A percentile compares a stretch with the other conserved stretches of the same genome.
Conservation (phyloP, 2,888 invertebrate genomes). For the Agapostemon virescens region DNA sequence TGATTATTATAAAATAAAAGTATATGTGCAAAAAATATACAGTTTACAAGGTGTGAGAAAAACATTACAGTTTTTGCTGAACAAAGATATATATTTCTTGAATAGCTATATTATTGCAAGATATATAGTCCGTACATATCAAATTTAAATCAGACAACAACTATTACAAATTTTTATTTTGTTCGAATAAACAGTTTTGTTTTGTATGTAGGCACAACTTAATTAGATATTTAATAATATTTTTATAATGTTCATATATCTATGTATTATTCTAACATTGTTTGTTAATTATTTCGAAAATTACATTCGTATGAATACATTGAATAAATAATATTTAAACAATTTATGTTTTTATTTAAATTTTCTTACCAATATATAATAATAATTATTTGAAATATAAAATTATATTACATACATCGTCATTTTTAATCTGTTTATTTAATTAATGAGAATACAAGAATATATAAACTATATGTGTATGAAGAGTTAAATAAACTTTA, state of each 20-base stretch:
- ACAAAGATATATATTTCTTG: no score
- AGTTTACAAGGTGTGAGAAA: not conserved
- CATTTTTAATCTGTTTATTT: not conserved
- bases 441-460: not conserved
- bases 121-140: not conserved
- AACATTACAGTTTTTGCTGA: not conserved
- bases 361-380: not conserved
- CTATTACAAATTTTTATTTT: not conserved
- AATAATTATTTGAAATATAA: not conserved
- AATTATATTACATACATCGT: not conserved
- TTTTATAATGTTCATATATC: not conserved
- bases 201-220: not conserved
- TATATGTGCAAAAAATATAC: not conserved
- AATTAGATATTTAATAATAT: not conserved
- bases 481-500: no score
- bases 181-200: not conserved
- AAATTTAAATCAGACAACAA: not conserved
- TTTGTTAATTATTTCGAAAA: not conserved
- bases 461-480: not conserved
- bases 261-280: not conserved
- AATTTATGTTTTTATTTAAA: not conserved
- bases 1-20: not conserved
- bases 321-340: not conserved
- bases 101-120: not conserved
- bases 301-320: not conserved